Percentiles rank a stretch among this genome's conserved stretches.
Conservation (phyloP, 2,888 invertebrate species). For the Encarsia formosa region DNA sequence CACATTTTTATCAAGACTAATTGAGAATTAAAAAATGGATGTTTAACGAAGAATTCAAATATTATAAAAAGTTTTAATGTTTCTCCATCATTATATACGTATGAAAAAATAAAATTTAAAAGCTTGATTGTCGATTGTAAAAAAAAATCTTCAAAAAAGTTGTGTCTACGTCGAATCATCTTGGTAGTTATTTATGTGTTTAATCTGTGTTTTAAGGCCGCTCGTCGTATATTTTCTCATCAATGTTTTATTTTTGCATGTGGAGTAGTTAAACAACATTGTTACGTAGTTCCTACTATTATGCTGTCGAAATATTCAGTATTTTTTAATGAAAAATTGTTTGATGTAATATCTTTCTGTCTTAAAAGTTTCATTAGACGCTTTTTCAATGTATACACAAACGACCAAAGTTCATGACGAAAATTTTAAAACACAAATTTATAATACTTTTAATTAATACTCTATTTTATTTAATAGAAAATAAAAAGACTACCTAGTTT, state of each 20-base stretch:
- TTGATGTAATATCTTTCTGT: not conserved
- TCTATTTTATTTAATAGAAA: not conserved
- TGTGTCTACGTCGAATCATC: constrained; percentile 11
- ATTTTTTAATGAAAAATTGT: constrained; percentile 4
- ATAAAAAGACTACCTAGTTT: too few species aligned
- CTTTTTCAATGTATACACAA: not conserved
- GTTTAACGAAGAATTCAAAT: too few species aligned
- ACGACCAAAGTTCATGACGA: too few species aligned
- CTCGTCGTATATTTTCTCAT: not conserved
- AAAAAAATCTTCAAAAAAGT: constrained; percentile 15
- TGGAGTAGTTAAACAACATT: constrained; percentile 1
- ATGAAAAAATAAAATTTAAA: too few species aligned
- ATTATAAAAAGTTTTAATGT: too few species aligned
- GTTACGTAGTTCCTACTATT: constrained; percentile 14
- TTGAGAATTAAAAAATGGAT: too few species aligned
- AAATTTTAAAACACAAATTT: not conserved
- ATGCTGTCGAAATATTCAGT: constrained; percentile 7
- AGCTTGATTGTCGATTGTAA: constrained; percentile 18
- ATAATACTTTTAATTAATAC: not conserved
- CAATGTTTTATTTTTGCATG: constrained; percentile 11
- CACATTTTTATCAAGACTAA: too few species aligned
- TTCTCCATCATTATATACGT: too few species aligned
- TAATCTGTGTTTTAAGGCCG: constrained; percentile 1
- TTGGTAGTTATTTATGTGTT: constrained; percentile 8
- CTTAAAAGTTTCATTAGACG: not conserved